Evolutionary conservation across 2,888 invertebrate species (phyloP).

Genomic region (Ptilodon capucinus): DNA sequence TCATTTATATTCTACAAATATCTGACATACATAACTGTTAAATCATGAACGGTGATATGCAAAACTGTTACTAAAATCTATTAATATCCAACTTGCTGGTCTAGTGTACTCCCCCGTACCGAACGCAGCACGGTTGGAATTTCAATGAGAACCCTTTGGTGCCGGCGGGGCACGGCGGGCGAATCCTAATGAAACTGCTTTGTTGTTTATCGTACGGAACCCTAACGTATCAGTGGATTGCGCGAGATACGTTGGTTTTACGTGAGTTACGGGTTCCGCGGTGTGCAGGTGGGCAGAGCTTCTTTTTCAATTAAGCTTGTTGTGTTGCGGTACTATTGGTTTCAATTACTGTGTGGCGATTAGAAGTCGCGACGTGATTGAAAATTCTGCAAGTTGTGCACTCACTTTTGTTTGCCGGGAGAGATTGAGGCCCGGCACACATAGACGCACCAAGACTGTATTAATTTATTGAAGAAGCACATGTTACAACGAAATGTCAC

Average conservation of each 20-base stretch:
- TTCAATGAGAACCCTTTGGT: conserved; percentile 10
- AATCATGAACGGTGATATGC: too few species aligned
- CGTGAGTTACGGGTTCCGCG: conserved; percentile 22
- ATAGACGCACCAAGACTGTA: too few species aligned
- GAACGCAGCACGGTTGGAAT: conserved; percentile 14
- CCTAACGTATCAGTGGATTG: conserved; percentile 28
- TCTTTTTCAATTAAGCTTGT: conserved; percentile 2
- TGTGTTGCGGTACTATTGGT: neutral
- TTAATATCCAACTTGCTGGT: conserved; percentile 15
- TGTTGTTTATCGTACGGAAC: conserved; percentile 40
- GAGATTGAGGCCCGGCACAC: too few species aligned
- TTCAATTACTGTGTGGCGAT: neutral
- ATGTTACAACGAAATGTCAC: too few species aligned
- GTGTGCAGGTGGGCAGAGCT: neutral
- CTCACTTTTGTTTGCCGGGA: too few species aligned
- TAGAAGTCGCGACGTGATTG: neutral
- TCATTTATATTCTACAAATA: too few species aligned
- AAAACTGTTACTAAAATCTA: conserved; percentile 9
- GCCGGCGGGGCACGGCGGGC: conserved; percentile 14
- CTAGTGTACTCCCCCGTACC: conserved; percentile 8
- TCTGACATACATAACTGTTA: conserved; percentile 8
- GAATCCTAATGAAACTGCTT: conserved; percentile 50
- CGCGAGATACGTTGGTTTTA: conserved; percentile 12
- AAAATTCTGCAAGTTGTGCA: neutral
- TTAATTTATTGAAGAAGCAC: too few species aligned